Percentiles rank a stretch among this genome's conserved stretches.
These are phyloP conservation scores for Nasonia giraulti DNA, from an alignment of 1,140 invertebrate genomes.

Conservation along the genomic window DNA sequence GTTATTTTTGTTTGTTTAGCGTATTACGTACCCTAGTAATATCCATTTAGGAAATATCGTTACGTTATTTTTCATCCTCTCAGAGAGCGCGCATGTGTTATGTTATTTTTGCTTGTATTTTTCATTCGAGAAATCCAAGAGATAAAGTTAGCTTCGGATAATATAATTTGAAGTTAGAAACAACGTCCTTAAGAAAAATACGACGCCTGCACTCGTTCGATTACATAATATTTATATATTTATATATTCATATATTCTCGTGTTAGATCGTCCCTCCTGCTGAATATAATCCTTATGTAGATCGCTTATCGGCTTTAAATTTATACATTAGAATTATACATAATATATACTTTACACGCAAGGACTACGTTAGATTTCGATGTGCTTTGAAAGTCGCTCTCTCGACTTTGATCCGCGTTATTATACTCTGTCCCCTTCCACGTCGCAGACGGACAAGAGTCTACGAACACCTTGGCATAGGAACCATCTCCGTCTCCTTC, in stretches of 20 bases:
- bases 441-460: conserved; percentile 12
- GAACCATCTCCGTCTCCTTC: conserved; percentile 33
- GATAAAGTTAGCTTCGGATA: background rate
- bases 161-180: conserved; percentile 24
- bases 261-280: background rate
- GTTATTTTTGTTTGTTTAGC: background rate
- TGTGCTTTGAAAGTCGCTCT: conserved; percentile 44
- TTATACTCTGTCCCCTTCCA: background rate
- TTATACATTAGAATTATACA: conserved; percentile 35
- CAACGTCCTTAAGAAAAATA: conserved; percentile 32
- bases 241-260: background rate
- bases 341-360: conserved; percentile 29
- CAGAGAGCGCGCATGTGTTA: background rate
- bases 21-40: background rate
- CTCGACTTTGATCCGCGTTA: background rate
- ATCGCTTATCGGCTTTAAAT: background rate
- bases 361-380: conserved; percentile 45
- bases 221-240: conserved; percentile 13
- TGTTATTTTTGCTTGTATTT: background rate
- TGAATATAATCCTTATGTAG: background rate
- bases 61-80: background rate
- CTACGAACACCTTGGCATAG: conserved; percentile 42
- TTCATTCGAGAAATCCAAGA: conserved; percentile 9
- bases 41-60: background rate
- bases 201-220: conserved; percentile 9